Evolutionary conservation across 2,797 vertebrate genomes (phyloP).

Genomic region (Danio albolineatus): DNA sequence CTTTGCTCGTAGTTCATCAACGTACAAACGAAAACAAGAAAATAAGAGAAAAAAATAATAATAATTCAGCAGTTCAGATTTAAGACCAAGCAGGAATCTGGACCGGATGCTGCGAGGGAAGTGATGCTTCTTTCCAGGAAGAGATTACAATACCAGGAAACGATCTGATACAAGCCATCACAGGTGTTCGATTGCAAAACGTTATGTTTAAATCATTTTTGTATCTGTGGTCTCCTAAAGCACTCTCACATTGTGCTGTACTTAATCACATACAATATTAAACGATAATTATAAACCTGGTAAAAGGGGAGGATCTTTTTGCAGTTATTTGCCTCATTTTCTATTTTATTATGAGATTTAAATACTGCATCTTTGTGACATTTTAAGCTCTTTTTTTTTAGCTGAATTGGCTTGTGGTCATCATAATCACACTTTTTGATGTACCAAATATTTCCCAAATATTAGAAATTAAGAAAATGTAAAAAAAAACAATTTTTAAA

Average conservation of each 20-base stretch:
- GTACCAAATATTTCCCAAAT: no score
- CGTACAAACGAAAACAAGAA: slow-evolving; percentile 38
- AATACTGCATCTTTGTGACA: no score
- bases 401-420: no score
- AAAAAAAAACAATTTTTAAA: no score
- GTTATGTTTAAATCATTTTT: background rate
- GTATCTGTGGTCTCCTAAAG: background rate
- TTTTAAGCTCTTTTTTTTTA: no score
- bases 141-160: slow-evolving; percentile 68
- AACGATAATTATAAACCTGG: background rate
- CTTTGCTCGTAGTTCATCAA: slow-evolving; percentile 61
- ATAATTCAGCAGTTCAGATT: slow-evolving; percentile 46
- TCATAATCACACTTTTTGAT: no score
- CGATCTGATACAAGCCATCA: slow-evolving; percentile 30
- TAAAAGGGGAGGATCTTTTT: no score
- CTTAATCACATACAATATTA: background rate
- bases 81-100: slow-evolving; percentile 48
- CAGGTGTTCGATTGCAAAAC: slow-evolving; percentile 61
- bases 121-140: slow-evolving; percentile 49
- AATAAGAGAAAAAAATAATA: background rate
- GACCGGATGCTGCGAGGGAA: slow-evolving; percentile 44
- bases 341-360: no score
- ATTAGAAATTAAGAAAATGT: no score
- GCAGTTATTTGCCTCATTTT: no score
- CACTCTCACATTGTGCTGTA: background rate